These are phyloP conservation scores for Cephus rjabovi DNA, from an alignment of 2,888 invertebrate genomes.

Conservation along the genomic window DNA sequence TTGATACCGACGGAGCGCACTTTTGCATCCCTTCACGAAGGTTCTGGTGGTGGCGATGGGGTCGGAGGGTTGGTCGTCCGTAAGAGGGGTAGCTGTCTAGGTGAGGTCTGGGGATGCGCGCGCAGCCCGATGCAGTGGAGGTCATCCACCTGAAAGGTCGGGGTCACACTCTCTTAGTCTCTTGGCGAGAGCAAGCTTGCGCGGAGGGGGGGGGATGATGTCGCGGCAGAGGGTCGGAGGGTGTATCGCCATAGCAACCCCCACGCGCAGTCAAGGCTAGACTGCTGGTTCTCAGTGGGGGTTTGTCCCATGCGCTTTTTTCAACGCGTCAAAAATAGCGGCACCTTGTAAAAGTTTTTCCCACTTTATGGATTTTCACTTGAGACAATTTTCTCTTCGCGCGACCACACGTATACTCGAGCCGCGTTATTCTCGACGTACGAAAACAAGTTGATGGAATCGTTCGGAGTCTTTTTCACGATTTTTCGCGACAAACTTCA, in stretches of 20 bases:
- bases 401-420: not conserved
- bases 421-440: not conserved
- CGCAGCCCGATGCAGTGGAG: slow-evolving; percentile 64
- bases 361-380: not conserved
- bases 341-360: not conserved
- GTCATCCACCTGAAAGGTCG: slow-evolving; percentile 68
- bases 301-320: slow-evolving; percentile 16
- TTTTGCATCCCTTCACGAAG: slow-evolving; percentile 25
- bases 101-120: slow-evolving; percentile 49
- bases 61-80: slow-evolving; percentile 15
- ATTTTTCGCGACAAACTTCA: not conserved
- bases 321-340: not conserved
- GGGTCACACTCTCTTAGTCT: slow-evolving; percentile 62
- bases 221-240: slow-evolving; percentile 4
- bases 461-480: not conserved
- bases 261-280: slow-evolving; percentile 62
- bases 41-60: slow-evolving; percentile 11
- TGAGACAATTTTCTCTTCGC: not conserved
- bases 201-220: slow-evolving; percentile 7
- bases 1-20: slow-evolving; percentile 16
- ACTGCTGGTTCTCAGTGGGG: slow-evolving; percentile 49
- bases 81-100: slow-evolving; percentile 35
- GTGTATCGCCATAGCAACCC: slow-evolving; percentile 61
- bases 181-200: slow-evolving; percentile 28
- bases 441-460: not conserved